phyloP scores from a whole-genome alignment of 2,113 vertebrate genomes.

The Paralichthys olivaceus region DNA sequence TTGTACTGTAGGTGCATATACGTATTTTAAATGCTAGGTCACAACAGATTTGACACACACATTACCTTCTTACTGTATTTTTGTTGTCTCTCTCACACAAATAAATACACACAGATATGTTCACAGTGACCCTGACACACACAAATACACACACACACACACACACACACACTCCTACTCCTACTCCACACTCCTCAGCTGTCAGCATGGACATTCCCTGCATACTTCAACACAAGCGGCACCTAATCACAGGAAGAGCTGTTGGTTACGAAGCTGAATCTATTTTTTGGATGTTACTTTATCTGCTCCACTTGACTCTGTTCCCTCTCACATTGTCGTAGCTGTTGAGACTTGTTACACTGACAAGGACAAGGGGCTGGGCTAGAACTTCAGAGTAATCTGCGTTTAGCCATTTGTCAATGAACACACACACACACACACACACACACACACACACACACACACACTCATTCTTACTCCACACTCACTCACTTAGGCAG shows the following conservation, averaged over 20 bases:
- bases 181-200: slow-evolving; percentile 33
- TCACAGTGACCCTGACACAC: not conserved
- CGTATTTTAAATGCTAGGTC: not conserved
- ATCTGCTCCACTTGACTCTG: slow-evolving; percentile 22
- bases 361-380: slow-evolving; percentile 59
- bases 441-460: slow-evolving; percentile 7
- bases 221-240: slow-evolving; percentile 36
- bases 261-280: slow-evolving; percentile 38
- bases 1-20: not conserved
- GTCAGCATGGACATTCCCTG: slow-evolving; percentile 44
- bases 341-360: slow-evolving; percentile 75
- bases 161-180: slow-evolving; percentile 9
- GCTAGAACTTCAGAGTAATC: slow-evolving; percentile 33
- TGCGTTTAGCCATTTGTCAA: slow-evolving; percentile 66
- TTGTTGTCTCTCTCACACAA: not conserved
- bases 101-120: slow-evolving; percentile 1
- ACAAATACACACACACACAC: slow-evolving; percentile 3
- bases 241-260: slow-evolving; percentile 47
- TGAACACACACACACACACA: slow-evolving; percentile 34
- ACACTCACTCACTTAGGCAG: slow-evolving; percentile 4
- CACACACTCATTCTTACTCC: slow-evolving; percentile 26
- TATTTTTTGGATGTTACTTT: slow-evolving; percentile 23
- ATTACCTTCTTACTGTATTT: not conserved
- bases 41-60: not conserved
- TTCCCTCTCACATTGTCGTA: slow-evolving; percentile 53